These are phyloP conservation scores for Kryphioiulus occultus DNA, from an alignment of 2,888 invertebrate genomes.

Conservation along the genomic window DNA sequence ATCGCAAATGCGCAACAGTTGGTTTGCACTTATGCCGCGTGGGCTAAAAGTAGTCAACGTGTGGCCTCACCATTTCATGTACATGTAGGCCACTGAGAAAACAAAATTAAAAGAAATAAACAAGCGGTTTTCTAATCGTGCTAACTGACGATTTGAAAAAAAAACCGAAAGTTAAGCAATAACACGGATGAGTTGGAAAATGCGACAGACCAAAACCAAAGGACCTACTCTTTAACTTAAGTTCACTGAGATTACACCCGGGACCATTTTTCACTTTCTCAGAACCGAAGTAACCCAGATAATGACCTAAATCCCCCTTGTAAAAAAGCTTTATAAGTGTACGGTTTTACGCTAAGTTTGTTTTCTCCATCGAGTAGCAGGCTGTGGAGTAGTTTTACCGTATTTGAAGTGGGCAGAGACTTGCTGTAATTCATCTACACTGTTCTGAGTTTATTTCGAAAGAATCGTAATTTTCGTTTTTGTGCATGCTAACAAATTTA, in stretches of 20 bases:
- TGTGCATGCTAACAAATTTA: too few relatives aligned
- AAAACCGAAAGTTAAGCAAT: not conserved
- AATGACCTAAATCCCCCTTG: not conserved
- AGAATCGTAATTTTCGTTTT: too few relatives aligned
- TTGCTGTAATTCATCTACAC: too few relatives aligned
- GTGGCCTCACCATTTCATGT: not conserved
- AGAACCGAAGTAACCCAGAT: too few relatives aligned
- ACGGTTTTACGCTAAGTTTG: too few relatives aligned
- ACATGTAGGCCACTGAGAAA: not conserved
- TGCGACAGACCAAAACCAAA: not conserved
- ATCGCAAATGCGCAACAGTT: not conserved
- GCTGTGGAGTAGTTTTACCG: too few relatives aligned
- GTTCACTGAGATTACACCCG: too few relatives aligned
- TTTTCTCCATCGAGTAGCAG: too few relatives aligned
- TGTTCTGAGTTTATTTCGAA: too few relatives aligned
- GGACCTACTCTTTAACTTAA: not conserved
- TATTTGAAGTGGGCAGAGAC: too few relatives aligned
- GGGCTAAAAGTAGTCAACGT: conserved; percentile 10
- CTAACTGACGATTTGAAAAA: not conserved
- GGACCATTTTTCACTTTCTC: too few relatives aligned
- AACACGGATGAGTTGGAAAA: not conserved
- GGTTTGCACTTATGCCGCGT: not conserved
- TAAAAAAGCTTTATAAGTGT: too few relatives aligned
- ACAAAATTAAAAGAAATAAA: not conserved
- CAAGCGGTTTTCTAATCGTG: not conserved